Base-by-base conservation (phyloP, 2,888 invertebrate genomes). In the Conops quadrifasciatus region DNA sequence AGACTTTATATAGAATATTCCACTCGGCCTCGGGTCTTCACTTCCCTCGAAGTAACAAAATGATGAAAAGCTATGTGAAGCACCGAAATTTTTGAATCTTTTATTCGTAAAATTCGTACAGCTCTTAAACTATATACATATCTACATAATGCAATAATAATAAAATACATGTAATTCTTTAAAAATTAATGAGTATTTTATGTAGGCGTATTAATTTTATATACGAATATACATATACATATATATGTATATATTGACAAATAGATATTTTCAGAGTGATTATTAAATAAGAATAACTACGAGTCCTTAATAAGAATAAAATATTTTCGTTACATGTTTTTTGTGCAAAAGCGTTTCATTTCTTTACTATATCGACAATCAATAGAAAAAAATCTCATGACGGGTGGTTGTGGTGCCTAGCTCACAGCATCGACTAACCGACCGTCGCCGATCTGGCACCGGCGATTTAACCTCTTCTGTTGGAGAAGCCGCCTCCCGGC, bases 401-500 rank as follows among this genome's bases (percentile, higher is more conserved):
- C 9, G 36, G 36, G 36, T 36, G 36, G 36, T 36, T 36, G 36
- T n/a, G 24, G 16, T n/a, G 43, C 7, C 26, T 60, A 24, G 60
- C 16, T 21, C 60, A 15, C 19, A 13, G 11, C 60, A 7, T 30
- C 19, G 2, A 1, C 60, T 24, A 21, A 15, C 13, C 11, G 24
- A 51, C 9, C 4, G 4, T 28, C 58, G 4, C 15, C 45, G 24
- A 15, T 21, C 51, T 4, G 9, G 4, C 36, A 36, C 36, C 4
- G 36, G 4, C n/a, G n/a, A 47, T 36, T 77, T 78, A 84, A 67
- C 84, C 84, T 73, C 84, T 75, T 71, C 82, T 77, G 67, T 73
- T 72, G 56, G 71, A 73, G 47, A 74, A 78, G 66, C 75, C 71
- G 21, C 75, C 73, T 16, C 75, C 77, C 65, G 80, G 78, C 64